Evolutionary conservation across 2,797 vertebrate species (phyloP).

Genomic region (Agapornis canus): DNA sequence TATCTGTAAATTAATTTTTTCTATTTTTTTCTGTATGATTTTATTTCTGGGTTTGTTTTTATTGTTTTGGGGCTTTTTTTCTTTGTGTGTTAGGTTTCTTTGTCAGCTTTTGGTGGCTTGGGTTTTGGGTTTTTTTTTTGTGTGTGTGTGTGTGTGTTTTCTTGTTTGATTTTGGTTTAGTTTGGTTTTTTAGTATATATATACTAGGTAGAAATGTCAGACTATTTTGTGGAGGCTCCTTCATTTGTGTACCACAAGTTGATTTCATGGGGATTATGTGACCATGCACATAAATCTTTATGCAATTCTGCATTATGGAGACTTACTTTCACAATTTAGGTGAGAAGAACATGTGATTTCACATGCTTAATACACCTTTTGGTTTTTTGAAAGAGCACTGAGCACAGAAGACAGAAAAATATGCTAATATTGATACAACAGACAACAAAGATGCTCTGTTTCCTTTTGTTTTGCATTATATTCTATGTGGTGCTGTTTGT

Average conservation of each 20-base stretch:
- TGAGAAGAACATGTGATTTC: slow-evolving; percentile 19
- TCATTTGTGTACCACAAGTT: slow-evolving; percentile 45
- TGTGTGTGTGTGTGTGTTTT: background rate
- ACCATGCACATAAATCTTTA: slow-evolving; percentile 28
- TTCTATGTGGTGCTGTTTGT: background rate
- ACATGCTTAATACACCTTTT: background rate
- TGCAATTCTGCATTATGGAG: slow-evolving; percentile 45
- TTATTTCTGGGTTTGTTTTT: background rate
- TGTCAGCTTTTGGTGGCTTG: too few species aligned
- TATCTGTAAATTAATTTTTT: background rate
- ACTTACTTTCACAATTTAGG: background rate
- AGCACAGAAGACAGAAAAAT: background rate
- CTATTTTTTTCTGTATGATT: background rate
- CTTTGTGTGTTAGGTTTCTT: too few species aligned
- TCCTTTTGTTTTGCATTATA: slow-evolving; percentile 10
- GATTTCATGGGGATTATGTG: slow-evolving; percentile 37
- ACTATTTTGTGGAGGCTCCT: slow-evolving; percentile 3
- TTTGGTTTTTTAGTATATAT: background rate
- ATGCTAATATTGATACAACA: background rate
- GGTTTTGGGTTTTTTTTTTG: too few species aligned
- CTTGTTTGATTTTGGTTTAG: background rate
- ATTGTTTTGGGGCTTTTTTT: background rate
- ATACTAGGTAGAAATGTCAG: background rate
- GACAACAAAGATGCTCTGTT: background rate
- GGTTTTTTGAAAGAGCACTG: slow-evolving; percentile 2